Percentiles rank a stretch among this genome's conserved stretches.
Evolutionary conservation across 1,140 invertebrate species (phyloP).

Genomic region (Helicoverpa zea): DNA sequence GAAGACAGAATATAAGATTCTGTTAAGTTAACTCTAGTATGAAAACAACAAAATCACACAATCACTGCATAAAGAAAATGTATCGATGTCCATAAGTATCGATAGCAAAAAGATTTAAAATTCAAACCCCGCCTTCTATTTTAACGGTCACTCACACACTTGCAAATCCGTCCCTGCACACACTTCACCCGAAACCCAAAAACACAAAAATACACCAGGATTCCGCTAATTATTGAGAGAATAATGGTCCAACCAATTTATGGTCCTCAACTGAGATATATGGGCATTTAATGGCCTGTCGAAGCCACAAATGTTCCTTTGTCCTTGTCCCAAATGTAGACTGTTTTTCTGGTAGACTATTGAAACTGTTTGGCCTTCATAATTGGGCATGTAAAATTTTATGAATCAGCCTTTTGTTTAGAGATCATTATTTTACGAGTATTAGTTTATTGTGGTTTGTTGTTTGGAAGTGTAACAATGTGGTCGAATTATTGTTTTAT

Average conservation of each 20-base stretch:
- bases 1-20: too few species aligned
- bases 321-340: constrained; percentile 6
- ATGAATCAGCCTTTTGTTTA: constrained; percentile 31
- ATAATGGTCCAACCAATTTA: constrained; percentile 74
- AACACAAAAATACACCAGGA: constrained; percentile 63
- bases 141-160: not conserved
- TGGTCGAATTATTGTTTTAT: constrained; percentile 19
- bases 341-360: constrained; percentile 10
- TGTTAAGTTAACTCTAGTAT: too few species aligned
- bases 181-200: constrained; percentile 55
- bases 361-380: constrained; percentile 10
- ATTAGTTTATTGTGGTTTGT: not conserved
- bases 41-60: not conserved
- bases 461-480: not conserved
- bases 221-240: constrained; percentile 73
- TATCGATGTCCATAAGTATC: too few species aligned
- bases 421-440: constrained; percentile 12
- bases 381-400: constrained; percentile 40
- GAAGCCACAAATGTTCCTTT: constrained; percentile 63
- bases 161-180: constrained; percentile 60
- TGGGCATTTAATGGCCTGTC: constrained; percentile 76
- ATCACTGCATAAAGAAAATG: too few species aligned
- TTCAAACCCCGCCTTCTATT: not conserved
- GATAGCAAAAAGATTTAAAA: not conserved
- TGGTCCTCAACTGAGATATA: constrained; percentile 66